phyloP scores from a whole-genome alignment of 2,113 vertebrate species.

The Notothenia rossii region DNA sequence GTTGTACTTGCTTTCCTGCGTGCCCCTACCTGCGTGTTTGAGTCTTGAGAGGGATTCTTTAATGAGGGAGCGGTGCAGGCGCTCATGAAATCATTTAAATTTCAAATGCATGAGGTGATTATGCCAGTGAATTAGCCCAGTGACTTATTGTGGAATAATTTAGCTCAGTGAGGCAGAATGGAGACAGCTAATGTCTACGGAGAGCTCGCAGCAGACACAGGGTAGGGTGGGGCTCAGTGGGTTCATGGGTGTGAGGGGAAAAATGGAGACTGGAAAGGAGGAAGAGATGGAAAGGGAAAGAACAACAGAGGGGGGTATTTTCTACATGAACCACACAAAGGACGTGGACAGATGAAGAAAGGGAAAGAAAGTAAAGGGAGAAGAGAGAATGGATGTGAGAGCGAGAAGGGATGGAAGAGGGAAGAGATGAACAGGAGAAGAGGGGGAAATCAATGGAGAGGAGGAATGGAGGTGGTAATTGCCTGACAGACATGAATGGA shows the following conservation, averaged over 20 bases:
- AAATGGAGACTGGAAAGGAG: slow-evolving; percentile 8
- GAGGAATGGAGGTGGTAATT: slow-evolving; percentile 65
- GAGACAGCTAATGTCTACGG: slow-evolving; percentile 73
- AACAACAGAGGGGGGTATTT: slow-evolving; percentile 25
- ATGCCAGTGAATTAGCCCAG: slow-evolving; percentile 84
- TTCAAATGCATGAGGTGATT: slow-evolving; percentile 85
- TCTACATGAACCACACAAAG: slow-evolving; percentile 30
- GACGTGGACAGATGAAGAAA: slow-evolving; percentile 45
- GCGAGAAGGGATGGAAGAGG: slow-evolving; percentile 30
- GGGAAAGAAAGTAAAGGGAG: slow-evolving; percentile 24
- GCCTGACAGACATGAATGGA: slow-evolving; percentile 64
- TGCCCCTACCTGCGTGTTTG: slow-evolving; percentile 65
- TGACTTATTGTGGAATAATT: slow-evolving; percentile 84
- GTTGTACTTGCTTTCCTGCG: slow-evolving; percentile 48
- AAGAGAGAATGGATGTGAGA: slow-evolving; percentile 44
- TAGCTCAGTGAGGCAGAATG: slow-evolving; percentile 76
- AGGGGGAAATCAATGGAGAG: slow-evolving; percentile 63
- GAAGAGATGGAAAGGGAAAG: slow-evolving; percentile 23
- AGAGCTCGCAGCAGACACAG: slow-evolving; percentile 55
- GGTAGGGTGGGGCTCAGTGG: slow-evolving; percentile 40
- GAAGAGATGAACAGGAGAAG: slow-evolving; percentile 46
- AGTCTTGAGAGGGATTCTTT: slow-evolving; percentile 75
- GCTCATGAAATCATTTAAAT: slow-evolving; percentile 83
- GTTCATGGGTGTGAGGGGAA: slow-evolving; percentile 31
- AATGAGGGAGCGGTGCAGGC: slow-evolving; percentile 69